Evolutionary conservation across 2,797 vertebrate genomes (phyloP), one percentile per base, ranked within the genome.

Genomic region (Fundulus diaphanus): DNA sequence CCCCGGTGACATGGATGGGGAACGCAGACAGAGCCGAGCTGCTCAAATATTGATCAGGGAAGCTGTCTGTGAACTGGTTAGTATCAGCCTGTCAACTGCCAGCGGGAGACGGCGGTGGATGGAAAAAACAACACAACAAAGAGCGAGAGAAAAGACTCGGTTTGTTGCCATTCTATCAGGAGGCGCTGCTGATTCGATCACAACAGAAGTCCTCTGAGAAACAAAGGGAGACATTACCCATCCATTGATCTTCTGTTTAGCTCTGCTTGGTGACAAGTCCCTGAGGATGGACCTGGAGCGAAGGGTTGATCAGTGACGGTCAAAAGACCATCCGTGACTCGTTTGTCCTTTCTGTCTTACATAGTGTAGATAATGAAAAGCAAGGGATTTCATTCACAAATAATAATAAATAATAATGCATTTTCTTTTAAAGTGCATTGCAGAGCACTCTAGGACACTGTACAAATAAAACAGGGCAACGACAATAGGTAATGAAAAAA

Each of bases 31-130:
- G 77, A 33, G 20, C 75, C 0, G 48, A 87, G 90, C 89, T 92
- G 83, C 87, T 94, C 82, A 92, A 93, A 93, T 93, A 94, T 94
- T 93, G 90, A 93, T 93, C 88, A 88, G 76, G 65, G 82, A 72
- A 84, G 66, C 69, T 85, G 63, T 76, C 81, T 89, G 87, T 90
- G 82, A 88, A 85, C 78, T 87, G 87, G 81, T 82, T 86, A 69
- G 80, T 83, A 81, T 88, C 73, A 84, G 87, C 70, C 72, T 73
- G 84, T 54, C 85, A 56, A 82, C 72, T 13, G 56, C 86, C 81
- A 68, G 20, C 5, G 51, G 87, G 90, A 92, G 72, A 78, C 68
- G 7, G 74, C 73, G 61, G 59, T 46, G 49, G 78, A 80, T 82
- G 68, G 72, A 86, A 86, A 90, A 87, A 85, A 82, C 84, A 82